Conservation (phyloP, 2,113 vertebrate species). For the Ceyx melanurus region DNA sequence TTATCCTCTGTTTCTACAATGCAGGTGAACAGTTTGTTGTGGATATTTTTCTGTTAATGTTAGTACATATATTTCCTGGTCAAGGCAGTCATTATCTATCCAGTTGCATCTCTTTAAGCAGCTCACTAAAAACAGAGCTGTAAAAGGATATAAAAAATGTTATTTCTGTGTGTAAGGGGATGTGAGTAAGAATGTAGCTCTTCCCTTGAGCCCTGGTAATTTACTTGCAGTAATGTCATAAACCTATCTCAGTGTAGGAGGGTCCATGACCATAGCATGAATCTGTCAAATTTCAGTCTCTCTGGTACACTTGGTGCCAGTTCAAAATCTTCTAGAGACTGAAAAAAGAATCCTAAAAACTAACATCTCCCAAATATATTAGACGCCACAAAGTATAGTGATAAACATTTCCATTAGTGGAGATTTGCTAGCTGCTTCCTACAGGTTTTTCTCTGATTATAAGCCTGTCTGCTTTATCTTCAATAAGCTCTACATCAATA, state of each 20-base stretch:
- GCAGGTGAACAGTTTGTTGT: not conserved
- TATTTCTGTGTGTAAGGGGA: not conserved
- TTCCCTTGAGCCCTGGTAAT: not conserved
- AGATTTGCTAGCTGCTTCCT: not conserved
- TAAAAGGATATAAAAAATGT: not conserved
- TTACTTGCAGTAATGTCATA: slow-evolving; percentile 9
- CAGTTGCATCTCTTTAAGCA: not conserved
- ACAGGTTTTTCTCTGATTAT: not conserved
- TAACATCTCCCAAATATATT: not conserved
- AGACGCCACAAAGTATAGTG: not conserved
- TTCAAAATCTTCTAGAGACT: not conserved
- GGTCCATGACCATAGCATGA: not conserved
- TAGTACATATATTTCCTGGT: not conserved
- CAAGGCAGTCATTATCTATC: not conserved
- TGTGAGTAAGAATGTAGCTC: not conserved
- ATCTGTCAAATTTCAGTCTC: slow-evolving; percentile 26
- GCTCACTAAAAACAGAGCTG: not conserved
- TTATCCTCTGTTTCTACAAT: not conserved
- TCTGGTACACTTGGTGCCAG: not conserved
- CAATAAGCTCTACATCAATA: not conserved
- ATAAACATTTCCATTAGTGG: not conserved
- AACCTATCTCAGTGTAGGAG: slow-evolving; percentile 24
- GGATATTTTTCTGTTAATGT: not conserved
- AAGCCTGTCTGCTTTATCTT: not conserved
- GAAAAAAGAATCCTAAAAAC: not conserved